Evolutionary conservation across 2,888 invertebrate genomes (phyloP).

Genomic region (Caradrina kadenii): DNA sequence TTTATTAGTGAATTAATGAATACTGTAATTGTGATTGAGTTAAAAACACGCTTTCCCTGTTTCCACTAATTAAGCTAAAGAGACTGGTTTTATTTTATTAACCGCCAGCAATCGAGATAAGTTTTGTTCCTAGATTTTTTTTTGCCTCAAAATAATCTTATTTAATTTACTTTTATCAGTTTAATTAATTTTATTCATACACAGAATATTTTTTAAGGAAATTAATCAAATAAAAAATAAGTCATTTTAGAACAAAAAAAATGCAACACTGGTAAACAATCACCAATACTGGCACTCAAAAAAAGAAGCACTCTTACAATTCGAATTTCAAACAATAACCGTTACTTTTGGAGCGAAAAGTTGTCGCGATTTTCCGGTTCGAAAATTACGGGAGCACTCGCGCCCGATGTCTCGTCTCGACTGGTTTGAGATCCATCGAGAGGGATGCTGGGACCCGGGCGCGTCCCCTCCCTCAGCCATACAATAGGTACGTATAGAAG

Average conservation of each 20-base stretch:
- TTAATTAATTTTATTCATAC: constrained; percentile 30
- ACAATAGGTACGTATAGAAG: constrained; percentile 27
- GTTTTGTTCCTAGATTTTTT: not conserved
- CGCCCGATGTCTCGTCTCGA: constrained; percentile 67
- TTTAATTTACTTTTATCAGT: not conserved
- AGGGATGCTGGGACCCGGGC: constrained; percentile 63
- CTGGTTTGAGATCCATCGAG: constrained; percentile 70
- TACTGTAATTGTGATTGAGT: constrained; percentile 18
- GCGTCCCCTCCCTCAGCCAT: constrained; percentile 57
- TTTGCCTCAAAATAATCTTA: not conserved
- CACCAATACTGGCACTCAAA: constrained; percentile 44
- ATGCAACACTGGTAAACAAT: constrained; percentile 14
- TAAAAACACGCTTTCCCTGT: constrained; percentile 14
- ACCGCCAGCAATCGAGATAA: not conserved
- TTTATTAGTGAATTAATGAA: not conserved
- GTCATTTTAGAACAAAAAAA: not conserved
- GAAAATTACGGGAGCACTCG: constrained; percentile 55
- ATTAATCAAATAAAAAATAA: not conserved
- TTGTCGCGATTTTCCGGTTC: constrained; percentile 67
- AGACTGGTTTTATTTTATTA: constrained; percentile 15
- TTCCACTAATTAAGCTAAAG: constrained; percentile 15
- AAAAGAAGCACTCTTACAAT: constrained; percentile 40
- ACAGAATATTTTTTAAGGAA: not conserved
- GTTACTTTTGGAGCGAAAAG: constrained; percentile 64
- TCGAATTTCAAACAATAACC: constrained; percentile 52